Evolutionary conservation across 1,140 invertebrate genomes (phyloP).

Genomic region (Zaprionus ghesquierei): DNA sequence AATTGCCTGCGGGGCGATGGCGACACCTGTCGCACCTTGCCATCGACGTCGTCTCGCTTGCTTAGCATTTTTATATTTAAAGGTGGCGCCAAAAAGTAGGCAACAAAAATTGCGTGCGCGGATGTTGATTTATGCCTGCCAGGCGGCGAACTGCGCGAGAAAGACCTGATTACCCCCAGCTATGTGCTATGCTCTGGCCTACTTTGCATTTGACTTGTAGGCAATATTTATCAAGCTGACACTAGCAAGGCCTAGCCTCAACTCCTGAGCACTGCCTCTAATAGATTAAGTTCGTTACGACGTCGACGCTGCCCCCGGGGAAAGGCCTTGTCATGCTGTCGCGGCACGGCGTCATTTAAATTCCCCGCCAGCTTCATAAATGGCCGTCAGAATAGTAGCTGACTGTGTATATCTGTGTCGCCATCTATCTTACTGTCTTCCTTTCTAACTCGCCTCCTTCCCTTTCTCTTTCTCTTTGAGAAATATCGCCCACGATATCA

Average conservation of each 20-base stretch:
- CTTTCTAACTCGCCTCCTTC: neutral
- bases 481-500: constrained; percentile 28
- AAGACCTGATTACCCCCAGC: constrained; percentile 18
- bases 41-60: neutral
- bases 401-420: neutral
- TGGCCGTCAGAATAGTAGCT: neutral
- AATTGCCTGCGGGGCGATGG: constrained; percentile 69
- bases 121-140: constrained; percentile 56
- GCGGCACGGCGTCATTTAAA: constrained; percentile 7
- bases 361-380: constrained; percentile 55
- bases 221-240: constrained; percentile 75
- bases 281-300: constrained; percentile 75
- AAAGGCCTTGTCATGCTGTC: neutral
- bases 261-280: constrained; percentile 42
- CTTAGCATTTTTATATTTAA: constrained; percentile 26
- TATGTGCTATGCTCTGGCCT: neutral
- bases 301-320: constrained; percentile 2
- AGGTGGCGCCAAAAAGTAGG: constrained; percentile 38
- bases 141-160: neutral
- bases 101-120: constrained; percentile 35
- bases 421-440: neutral
- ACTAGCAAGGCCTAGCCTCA: constrained; percentile 38
- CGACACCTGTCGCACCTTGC: constrained; percentile 30
- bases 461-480: neutral
- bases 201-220: constrained; percentile 47